Base-by-base conservation (phyloP, 2,113 vertebrate species). In the Aythya baeri region DNA sequence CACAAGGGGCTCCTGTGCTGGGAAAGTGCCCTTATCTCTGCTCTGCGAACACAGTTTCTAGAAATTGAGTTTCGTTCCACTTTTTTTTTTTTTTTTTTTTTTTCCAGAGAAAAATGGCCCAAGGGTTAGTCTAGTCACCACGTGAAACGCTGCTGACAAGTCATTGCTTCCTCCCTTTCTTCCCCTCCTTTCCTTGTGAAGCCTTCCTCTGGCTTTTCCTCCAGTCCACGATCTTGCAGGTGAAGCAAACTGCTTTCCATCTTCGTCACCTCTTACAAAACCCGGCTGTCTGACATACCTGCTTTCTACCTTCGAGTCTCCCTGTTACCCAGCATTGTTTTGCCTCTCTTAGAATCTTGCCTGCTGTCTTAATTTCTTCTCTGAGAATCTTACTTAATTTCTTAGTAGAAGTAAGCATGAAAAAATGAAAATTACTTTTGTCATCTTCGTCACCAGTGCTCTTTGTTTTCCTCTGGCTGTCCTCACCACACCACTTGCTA, bases 161-260 rank as follows among this genome's bases (percentile, higher is more conserved):
- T 72, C 27, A n/a, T 70, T 17, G 3, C 63, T 81, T 71, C 59
- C 52, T 75, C 49, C 43, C n/a, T 63, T 76, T 77, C 20, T 90
- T 63, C 17, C 16, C 1, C 5, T 61, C 21, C 43, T 75, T 68
- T 44, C 22, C 58, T 79, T 66, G 25, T 79, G 58, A 78, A 43
- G 27, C 21, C 41, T 87, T 80, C 26, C 65, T 72, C 58, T 73
- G 43, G 43, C 44, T 89, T 92, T 89, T 76, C 18, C 15, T 76
- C 11, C 38, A 54, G 16, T 89, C 11, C 7, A 1, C 16, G 5
- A 16, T 76, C 62, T 84, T 6, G 1, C 0, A 0, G 29, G 13
- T 91, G 17, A 81, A 71, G 55, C 55, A 83, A 80, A 59, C 21
- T 71, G 15, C 62, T 88, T 88, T 49, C 23, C 29, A 1, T 85